Evolutionary conservation across 2,888 invertebrate genomes (phyloP), one percentile per base, ranked within the genome.

Genomic region (Pollenia angustigena): DNA sequence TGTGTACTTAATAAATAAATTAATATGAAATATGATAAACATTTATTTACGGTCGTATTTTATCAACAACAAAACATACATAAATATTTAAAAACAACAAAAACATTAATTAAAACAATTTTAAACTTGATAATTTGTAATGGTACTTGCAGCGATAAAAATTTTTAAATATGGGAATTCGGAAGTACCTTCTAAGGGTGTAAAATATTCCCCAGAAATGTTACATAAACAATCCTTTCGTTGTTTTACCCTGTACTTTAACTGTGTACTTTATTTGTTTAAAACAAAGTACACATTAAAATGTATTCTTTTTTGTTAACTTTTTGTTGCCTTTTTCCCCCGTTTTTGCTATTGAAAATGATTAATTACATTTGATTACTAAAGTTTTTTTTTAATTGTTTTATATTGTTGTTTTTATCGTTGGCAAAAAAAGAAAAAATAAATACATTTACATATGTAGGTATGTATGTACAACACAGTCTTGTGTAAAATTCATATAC

Each of bases 21-120:
- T 86, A 68, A 86, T 76, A 80, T 83, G 76, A 72, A 71, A 81
- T 81, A 81, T 71, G 32, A 68, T 82, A 85, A 78, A 85, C 58
- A 81, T 76, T 71, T 66, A 52, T 72, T 81, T 81, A 69, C 60
- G 81, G 78, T 68, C 81, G 56, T 56, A 44, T 50, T 32, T 32
- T 32, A 32, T 32, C 4, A 79, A 52, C 23, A 52, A 52, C 68
- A 62, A 44, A 50, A n/a, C n/a, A n/a, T n/a, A 32, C 40, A 66
- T 16, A 48, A 79, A 50, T 2, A 16, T 42, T 40, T 7, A 11
- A 23, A 81, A 64, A 40, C n/a, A 32, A 32, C 32, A 6, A 32
- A 32, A 32, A 32, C 32, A 4, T 32, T 81, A 58, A 23, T 48
- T 16, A 66, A 72, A 78, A 64, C 23, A 58, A 16, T 62, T 62